Percentiles rank a stretch among this genome's conserved stretches.
Conservation (phyloP, 35 echinoderm and acorn worm species). For the Apostichopus parvimensis region DNA sequence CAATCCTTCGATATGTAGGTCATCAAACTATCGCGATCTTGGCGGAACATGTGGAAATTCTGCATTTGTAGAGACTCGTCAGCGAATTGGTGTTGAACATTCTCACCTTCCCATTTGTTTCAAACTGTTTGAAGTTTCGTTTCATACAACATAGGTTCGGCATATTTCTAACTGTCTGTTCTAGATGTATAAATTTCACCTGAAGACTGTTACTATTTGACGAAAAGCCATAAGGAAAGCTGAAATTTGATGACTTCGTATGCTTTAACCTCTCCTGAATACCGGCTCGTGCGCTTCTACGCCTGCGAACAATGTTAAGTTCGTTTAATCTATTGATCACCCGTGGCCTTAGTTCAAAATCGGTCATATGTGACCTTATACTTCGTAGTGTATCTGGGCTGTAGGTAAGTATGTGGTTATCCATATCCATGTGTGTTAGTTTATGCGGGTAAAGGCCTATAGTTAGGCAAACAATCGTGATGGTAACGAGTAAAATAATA, state of each 20-base stretch:
- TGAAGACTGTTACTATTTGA: conserved; percentile 3
- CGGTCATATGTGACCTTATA: no score
- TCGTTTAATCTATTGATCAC: not conserved
- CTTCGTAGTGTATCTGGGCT: no score
- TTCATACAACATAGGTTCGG: not conserved
- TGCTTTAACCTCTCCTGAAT: not conserved
- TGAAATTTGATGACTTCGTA: not conserved
- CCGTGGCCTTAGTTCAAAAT: no score
- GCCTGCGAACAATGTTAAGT: not conserved
- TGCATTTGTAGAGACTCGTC: not conserved
- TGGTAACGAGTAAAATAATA: no score
- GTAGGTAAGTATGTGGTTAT: no score
- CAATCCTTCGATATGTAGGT: not conserved
- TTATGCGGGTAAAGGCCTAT: no score
- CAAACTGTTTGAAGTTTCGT: not conserved
- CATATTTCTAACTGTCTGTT: not conserved
- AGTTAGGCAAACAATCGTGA: no score
- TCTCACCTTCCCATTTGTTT: not conserved
- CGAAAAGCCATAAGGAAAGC: not conserved
- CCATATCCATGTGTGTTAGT: no score
- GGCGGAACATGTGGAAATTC: not conserved
- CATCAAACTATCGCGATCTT: not conserved
- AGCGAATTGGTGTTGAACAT: not conserved
- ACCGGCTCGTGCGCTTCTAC: not conserved
- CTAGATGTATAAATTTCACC: not conserved